Base-by-base conservation (phyloP, 2,888 invertebrate species). In the Diploptera punctata region DNA sequence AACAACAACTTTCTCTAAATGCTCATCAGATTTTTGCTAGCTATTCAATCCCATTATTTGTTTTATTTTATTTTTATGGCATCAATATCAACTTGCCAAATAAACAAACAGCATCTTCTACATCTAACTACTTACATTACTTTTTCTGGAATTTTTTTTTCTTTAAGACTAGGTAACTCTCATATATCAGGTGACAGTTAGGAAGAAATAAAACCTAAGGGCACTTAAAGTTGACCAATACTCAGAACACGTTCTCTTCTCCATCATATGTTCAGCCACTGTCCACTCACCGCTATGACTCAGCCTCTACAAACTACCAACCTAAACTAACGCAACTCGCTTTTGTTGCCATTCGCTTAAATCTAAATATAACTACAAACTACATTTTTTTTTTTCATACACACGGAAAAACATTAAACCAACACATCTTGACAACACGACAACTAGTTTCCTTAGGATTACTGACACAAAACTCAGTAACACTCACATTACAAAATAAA, bases 211-310 rank as follows among this genome's bases (percentile, higher is more conserved):
- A 26, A 29, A 76, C 74, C 74, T 76, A 76, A 76, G 75, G 75
- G 73, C 75, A 76, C 75, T 76, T 76, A 73, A 72, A 73, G 65
- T 65, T 72, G 65, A 71, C 75, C 72, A 75, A 73, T 71, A 71
- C 73, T 71, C 69, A 61, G 71, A 68, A 69, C 74, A 43, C 43
- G 19, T 62, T 62, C 54, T 68, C 67, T 49, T 67, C 29, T 67
- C 52, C 52, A 24, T 13, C n/a, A n/a, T 52, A 29, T 18, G 57
- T 29, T 29, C 57, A 24, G 65, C 38, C 65, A 44, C 44, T 65
- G 65, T 43, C 65, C 38, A 19, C 61, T 44, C 65, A 65, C 47
- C 61, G 67, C 75, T 74, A 76, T 74, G 75, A 72, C 74, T 76
- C 75, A 74, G 74, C 74, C 75, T 76, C 75, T 73, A 54, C 33